Conservation (phyloP, 2,888 invertebrate species). For the Ichneumoninae sp. region DNA sequence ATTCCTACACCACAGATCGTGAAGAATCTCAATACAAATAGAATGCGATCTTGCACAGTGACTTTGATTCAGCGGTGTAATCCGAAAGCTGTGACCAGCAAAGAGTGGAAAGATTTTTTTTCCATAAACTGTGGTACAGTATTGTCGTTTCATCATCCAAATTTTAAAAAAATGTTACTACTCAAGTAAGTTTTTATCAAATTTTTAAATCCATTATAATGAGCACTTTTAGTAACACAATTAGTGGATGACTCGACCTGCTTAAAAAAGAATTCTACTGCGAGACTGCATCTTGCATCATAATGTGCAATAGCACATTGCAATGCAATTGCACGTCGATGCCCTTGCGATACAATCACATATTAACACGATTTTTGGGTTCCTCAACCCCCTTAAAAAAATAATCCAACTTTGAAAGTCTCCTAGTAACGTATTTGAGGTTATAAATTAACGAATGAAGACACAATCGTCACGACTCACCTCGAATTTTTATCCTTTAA, state of each 20-base stretch:
- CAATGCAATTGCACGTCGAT: background rate
- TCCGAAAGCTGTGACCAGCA: background rate
- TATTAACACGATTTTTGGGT: background rate
- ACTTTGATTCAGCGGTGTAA: background rate
- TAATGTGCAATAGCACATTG: background rate
- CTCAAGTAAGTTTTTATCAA: background rate
- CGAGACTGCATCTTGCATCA: background rate
- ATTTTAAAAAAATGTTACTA: background rate
- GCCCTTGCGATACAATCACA: background rate
- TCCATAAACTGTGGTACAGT: background rate
- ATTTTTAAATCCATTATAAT: background rate
- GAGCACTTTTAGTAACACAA: background rate
- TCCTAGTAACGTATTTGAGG: conserved; percentile 13
- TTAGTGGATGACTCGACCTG: background rate
- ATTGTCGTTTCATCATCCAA: background rate
- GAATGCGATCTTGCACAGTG: no score
- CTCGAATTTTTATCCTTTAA: background rate
- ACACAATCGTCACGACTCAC: conserved; percentile 9
- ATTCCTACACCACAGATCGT: background rate
- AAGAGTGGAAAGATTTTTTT: background rate
- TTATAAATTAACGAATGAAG: background rate
- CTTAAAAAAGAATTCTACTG: background rate
- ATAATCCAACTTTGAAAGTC: background rate
- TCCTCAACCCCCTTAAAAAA: background rate
- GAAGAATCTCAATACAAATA: background rate